Base-by-base conservation (phyloP, 2,113 vertebrate species). In the Chaetodon trifascialis region DNA sequence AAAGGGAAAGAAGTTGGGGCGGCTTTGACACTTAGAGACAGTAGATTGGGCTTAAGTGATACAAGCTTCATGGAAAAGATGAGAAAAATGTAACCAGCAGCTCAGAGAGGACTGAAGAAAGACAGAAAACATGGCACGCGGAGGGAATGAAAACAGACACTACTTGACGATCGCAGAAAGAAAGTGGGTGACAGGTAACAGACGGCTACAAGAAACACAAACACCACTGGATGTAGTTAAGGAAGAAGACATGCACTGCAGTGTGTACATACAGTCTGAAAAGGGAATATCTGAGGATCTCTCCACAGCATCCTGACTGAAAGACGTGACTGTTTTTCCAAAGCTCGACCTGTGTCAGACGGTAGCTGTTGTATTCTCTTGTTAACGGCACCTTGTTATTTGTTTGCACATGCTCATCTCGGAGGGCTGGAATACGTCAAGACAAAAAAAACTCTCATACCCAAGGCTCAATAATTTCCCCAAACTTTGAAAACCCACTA, bases 221-320 rank as follows among this genome's bases (percentile, higher is more conserved):
- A 34, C 16, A 81, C 49, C 59, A 30, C 51, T 7, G 64, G 69
- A 70, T 60, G 3, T 80, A 73, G 75, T 68, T 63, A 73, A 63
- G 40, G 60, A 56, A 67, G 42, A 7, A 52, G 49, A 79, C 23
- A 7, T 0, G 44, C 62, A 7, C 55, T 73, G 68, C 5, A 34
- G 36, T 70, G 60, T 90, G 65, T 82, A 44, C 64, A 85, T 83
- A 71, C 59, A 17, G 7, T 73, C 58, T 85, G 73, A 49, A 66
- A 47, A 74, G 59, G 69, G 63, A 75, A 68, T 71, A 51, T 52
- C 12, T 60, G 65, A 81, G 30, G 63, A 40, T 19, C 25, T 38
- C 38, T 49, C 60, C n/a, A 52, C 30, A 60, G 0, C 44, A 56
- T n/a, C 25, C 16, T 1, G 12, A 74, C 74, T 55, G 56, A 64